Evolutionary conservation across 2,797 vertebrate genomes (phyloP).

Genomic region (Neosilurus mollespiculum): DNA sequence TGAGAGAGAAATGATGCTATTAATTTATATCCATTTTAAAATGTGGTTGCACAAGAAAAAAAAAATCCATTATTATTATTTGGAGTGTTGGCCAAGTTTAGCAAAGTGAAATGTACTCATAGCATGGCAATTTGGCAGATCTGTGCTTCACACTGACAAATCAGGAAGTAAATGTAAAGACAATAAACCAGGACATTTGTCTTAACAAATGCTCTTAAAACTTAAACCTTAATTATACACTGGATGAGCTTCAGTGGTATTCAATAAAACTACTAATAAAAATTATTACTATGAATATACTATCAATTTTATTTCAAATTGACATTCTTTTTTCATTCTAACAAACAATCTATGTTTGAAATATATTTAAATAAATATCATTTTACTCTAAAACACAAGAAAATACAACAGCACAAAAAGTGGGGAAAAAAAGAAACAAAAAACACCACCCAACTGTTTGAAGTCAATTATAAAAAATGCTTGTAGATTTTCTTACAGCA

Average conservation of each 20-base stretch:
- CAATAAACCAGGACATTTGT: background rate
- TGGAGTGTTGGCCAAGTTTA: background rate
- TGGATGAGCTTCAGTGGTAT: background rate
- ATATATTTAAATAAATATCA: no score
- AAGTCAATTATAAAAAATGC: background rate
- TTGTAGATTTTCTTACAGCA: background rate
- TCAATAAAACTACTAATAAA: no score
- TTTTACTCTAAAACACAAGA: no score
- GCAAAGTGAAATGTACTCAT: background rate
- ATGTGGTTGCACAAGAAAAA: background rate
- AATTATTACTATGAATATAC: no score
- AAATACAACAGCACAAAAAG: background rate
- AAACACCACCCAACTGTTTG: background rate
- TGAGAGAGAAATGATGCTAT: background rate
- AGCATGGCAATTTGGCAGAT: background rate
- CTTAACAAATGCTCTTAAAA: background rate
- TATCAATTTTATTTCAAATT: no score
- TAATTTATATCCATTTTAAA: background rate
- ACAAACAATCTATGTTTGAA: no score
- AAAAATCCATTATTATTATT: conserved; percentile 2
- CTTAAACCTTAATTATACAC: background rate
- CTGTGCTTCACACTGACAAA: background rate
- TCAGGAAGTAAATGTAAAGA: background rate
- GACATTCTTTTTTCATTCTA: no score
- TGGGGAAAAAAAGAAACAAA: background rate